Evolutionary conservation across 2,888 invertebrate genomes (phyloP).

Genomic region (Galerucella calmariensis): DNA sequence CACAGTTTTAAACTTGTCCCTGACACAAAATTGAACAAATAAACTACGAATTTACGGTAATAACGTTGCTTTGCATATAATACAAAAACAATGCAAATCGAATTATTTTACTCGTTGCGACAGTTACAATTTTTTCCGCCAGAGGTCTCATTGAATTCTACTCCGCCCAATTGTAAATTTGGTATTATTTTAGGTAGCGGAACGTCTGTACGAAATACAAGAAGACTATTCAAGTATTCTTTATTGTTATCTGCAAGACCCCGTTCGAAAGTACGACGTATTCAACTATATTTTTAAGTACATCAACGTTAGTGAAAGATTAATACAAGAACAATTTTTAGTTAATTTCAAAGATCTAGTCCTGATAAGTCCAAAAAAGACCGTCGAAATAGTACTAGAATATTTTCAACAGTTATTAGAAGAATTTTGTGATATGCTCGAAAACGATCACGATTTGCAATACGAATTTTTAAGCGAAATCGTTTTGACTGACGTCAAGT

Average conservation of each 20-base stretch:
- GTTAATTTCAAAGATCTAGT: conserved; percentile 68
- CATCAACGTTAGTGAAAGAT: conserved; percentile 62
- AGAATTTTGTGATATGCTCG: conserved; percentile 65
- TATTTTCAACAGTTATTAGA: conserved; percentile 67
- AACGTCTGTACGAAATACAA: conserved; percentile 74
- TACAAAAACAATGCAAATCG: no score
- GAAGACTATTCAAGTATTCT: conserved; percentile 72
- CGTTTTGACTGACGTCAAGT: conserved; percentile 58
- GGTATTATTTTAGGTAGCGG: conserved; percentile 65
- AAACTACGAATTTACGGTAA: no score
- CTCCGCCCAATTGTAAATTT: no score
- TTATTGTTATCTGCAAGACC: conserved; percentile 75
- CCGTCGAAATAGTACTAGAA: conserved; percentile 72
- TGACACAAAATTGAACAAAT: no score
- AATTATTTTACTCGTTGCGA: no score
- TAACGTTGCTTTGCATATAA: no score
- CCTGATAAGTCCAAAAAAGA: conserved; percentile 71
- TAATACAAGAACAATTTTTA: conserved; percentile 65
- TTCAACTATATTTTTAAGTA: conserved; percentile 70
- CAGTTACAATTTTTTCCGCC: no score
- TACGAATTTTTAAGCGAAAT: conserved; percentile 73
- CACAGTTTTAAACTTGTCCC: no score
- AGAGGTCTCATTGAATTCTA: no score
- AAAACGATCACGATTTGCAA: conserved; percentile 63
- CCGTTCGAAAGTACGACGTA: conserved; percentile 71